phyloP scores from a whole-genome alignment of 2,888 invertebrate genomes.

The Pachydiplax longipennis region DNA sequence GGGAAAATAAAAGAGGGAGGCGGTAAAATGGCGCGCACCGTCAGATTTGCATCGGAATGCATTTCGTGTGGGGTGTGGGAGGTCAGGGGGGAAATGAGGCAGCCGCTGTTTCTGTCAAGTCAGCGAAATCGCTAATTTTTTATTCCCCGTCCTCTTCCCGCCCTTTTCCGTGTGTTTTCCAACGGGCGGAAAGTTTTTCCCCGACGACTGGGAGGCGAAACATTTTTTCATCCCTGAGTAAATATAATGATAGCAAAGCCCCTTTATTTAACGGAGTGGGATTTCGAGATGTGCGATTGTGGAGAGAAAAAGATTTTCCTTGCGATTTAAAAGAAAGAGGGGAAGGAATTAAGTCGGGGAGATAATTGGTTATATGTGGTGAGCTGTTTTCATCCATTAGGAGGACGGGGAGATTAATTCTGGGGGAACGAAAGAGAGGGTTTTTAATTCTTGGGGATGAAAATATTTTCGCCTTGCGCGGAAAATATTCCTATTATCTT shows the following conservation, averaged over 20 bases:
- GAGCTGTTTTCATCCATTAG: background rate
- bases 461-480: no score
- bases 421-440: no score
- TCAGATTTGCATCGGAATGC: background rate
- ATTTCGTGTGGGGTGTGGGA: background rate
- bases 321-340: background rate
- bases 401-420: background rate
- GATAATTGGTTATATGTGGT: background rate
- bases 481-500: no score
- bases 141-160: background rate
- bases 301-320: background rate
- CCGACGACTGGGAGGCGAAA: background rate
- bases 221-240: background rate
- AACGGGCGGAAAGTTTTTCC: background rate
- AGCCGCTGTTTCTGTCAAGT: background rate
- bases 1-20: background rate
- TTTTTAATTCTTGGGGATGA: no score
- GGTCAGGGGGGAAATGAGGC: background rate
- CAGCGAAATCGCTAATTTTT: background rate
- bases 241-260: background rate
- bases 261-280: background rate
- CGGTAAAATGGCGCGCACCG: background rate
- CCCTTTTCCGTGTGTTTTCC: background rate
- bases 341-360: background rate
- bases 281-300: background rate